Conservation (phyloP, 2,797 vertebrate genomes). For the Danionella dracula region DNA sequence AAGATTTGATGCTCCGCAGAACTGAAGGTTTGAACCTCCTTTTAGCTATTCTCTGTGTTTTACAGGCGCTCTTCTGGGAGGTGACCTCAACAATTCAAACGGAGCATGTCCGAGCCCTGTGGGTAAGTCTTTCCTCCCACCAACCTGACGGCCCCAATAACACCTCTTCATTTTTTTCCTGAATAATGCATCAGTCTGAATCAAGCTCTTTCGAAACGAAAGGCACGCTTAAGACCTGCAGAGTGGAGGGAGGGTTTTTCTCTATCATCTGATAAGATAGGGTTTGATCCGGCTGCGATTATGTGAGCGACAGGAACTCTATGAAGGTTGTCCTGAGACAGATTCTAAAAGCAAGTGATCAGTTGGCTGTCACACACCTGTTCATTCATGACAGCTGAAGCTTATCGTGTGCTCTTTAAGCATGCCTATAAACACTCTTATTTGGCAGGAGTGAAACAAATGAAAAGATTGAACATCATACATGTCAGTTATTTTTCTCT, state of each 20-base stretch:
- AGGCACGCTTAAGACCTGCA: not conserved
- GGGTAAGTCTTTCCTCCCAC: constrained; percentile 71
- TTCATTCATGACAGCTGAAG: constrained; percentile 63
- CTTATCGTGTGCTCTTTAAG: constrained; percentile 48
- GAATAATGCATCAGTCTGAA: constrained; percentile 20
- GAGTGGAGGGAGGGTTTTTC: not conserved
- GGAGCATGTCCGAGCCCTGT: constrained; percentile 93
- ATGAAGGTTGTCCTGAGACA: not conserved
- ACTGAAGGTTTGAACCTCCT: not conserved
- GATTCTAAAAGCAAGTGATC: not conserved
- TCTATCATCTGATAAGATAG: constrained; percentile 1
- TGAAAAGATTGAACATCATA: constrained; percentile 34
- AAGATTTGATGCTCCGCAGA: too few species aligned
- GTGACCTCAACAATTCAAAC: constrained; percentile 87
- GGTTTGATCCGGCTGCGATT: constrained; percentile 10
- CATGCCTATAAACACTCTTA: constrained; percentile 60
- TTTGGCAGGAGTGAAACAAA: constrained; percentile 43
- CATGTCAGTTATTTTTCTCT: not conserved
- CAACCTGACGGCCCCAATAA: not conserved
- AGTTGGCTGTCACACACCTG: constrained; percentile 55
- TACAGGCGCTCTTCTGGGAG: constrained; percentile 86
- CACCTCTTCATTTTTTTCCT: constrained; percentile 26
- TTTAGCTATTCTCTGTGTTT: constrained; percentile 22
- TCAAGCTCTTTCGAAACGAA: constrained; percentile 20
- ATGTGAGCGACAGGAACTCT: not conserved